Conservation (phyloP, 2,113 vertebrate species). For the Peromyscus polionotus region DNA sequence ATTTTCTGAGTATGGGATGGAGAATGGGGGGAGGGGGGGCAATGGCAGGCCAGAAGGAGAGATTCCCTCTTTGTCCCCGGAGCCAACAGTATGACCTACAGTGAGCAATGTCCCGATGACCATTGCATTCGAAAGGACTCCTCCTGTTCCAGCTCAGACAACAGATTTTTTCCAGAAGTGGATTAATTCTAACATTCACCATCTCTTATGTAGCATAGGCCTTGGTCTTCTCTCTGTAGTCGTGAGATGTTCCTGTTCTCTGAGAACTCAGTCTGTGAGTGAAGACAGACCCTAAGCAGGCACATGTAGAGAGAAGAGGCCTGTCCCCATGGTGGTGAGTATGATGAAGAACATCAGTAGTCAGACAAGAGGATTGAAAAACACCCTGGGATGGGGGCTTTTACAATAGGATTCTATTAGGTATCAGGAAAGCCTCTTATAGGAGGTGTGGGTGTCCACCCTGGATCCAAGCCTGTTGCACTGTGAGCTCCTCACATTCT, state of each 20-base stretch:
- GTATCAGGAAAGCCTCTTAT: neutral
- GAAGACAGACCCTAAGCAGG: neutral
- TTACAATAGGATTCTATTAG: neutral
- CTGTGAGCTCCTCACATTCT: neutral
- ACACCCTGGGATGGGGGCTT: accelerated
- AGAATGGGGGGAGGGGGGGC: neutral
- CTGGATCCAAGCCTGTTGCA: neutral
- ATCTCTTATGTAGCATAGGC: neutral
- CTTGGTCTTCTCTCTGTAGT: neutral
- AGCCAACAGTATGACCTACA: no score
- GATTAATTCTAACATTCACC: neutral
- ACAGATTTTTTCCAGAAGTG: neutral
- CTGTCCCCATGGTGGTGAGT: neutral
- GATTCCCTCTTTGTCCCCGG: neutral
- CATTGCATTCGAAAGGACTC: neutral
- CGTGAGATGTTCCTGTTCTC: neutral
- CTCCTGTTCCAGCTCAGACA: neutral
- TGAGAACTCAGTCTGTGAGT: neutral
- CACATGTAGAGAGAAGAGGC: neutral
- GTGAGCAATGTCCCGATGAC: neutral
- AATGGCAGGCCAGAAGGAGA: neutral
- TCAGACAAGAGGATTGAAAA: neutral
- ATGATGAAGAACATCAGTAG: neutral
- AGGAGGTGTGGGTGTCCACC: neutral
- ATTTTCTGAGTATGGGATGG: neutral